phyloP scores from a whole-genome alignment of 2,888 invertebrate genomes.

The Agrochola macilenta region DNA sequence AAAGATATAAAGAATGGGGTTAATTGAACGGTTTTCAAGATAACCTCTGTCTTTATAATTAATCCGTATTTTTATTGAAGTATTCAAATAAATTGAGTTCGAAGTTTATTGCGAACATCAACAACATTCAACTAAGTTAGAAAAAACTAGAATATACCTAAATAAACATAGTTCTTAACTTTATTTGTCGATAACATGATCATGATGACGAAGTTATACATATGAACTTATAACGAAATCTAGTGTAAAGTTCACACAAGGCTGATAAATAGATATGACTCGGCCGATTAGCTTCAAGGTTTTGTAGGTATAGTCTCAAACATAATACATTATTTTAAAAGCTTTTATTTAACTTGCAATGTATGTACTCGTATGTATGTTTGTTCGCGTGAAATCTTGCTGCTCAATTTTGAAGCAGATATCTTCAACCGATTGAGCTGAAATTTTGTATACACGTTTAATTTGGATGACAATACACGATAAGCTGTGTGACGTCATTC shows the following conservation, averaged over 20 bases:
- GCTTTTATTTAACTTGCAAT: too few relatives aligned
- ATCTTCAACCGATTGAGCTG: too few relatives aligned
- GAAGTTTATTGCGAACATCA: conserved; percentile 15
- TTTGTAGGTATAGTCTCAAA: too few relatives aligned
- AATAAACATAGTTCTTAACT: background rate
- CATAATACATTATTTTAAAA: too few relatives aligned
- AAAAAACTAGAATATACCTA: background rate
- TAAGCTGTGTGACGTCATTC: too few relatives aligned
- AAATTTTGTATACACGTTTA: too few relatives aligned
- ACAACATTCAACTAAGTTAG: conserved; percentile 11
- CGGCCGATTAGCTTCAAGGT: background rate
- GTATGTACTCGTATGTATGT: too few relatives aligned
- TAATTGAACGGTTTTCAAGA: conserved; percentile 53
- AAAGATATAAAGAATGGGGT: conserved; percentile 25
- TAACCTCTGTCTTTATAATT: conserved; percentile 33
- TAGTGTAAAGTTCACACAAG: background rate
- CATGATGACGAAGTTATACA: background rate
- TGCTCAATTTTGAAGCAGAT: too few relatives aligned
- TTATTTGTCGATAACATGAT: background rate
- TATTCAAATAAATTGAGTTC: conserved; percentile 18
- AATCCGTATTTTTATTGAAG: conserved; percentile 6
- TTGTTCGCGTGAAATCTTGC: too few relatives aligned
- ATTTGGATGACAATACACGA: too few relatives aligned
- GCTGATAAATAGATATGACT: background rate
- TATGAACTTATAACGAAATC: background rate